Base-by-base conservation (phyloP, 2,113 vertebrate genomes). In the Climacteris rufus region DNA sequence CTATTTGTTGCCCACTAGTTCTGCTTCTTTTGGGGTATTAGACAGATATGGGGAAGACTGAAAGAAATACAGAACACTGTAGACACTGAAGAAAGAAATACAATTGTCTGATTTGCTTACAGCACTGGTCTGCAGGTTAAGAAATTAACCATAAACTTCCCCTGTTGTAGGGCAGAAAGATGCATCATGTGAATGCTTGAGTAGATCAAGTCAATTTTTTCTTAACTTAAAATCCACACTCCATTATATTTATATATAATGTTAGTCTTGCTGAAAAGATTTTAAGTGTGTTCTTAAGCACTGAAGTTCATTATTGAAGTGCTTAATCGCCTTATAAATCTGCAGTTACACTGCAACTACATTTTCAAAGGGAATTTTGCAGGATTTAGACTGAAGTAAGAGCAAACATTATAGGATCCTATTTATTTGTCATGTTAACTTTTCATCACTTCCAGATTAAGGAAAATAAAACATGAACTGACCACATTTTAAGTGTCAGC, bases 1-100 rank as follows among this genome's bases (percentile, higher is more conserved):
- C 18, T 27, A 35, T 35, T 60, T 63, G 15, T 25, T 72, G 20
- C 31, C 33, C 40, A 53, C 13, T 37, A 70, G 4, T 27, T 71
- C 25, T 76, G 27, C 19, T 54, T 57, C 24, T 74, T 78, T 50
- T 15, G 16, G 9, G 6, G 18, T 23, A 85, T 61, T 28, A 64
- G 31, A 63, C 1, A 1, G 20, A 30, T 13, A 42, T 0, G 0
- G 13, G 12, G 11, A 66, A 79, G 59, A 16, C 23, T 81, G 23
- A 82, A 50, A 60, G 15, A 72, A 83, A 4, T 35, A 54, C 2
- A 75, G 20, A 45, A 45, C 23, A 30, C 1, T 30, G 33, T 33
- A 39, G 37, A 47, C 10, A 24, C 8, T 5, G 0, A 19, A 44
- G 56, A 87, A 40, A 47, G 39, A 74, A 65, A 5, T 47, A 42